Percentiles rank a stretch among this genome's conserved stretches.
Evolutionary conservation across 2,888 invertebrate genomes (phyloP).

Genomic region (Cerastis rubricosa): DNA sequence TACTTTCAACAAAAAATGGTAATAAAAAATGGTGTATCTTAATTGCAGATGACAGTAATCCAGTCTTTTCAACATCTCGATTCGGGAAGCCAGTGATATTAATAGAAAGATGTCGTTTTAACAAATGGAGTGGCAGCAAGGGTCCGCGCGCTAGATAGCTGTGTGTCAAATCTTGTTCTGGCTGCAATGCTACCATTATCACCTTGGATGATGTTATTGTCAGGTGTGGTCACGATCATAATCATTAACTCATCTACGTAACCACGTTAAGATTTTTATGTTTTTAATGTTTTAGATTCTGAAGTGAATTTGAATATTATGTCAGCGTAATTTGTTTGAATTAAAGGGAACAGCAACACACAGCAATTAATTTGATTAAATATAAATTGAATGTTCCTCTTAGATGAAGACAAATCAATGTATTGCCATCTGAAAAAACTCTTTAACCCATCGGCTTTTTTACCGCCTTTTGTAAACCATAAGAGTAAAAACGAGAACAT

Average conservation of each 20-base stretch:
- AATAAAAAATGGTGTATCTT: neutral
- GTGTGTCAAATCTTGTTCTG: too few relatives aligned
- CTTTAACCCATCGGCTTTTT: too few relatives aligned
- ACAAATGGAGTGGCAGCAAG: conserved; percentile 58
- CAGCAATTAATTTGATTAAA: too few relatives aligned
- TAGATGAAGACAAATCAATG: too few relatives aligned
- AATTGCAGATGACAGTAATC: neutral
- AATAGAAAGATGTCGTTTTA: conserved; percentile 67
- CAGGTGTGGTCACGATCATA: conserved; percentile 55
- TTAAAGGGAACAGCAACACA: too few relatives aligned
- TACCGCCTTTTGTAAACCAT: too few relatives aligned
- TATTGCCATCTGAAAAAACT: too few relatives aligned
- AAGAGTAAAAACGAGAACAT: too few relatives aligned
- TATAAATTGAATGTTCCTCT: too few relatives aligned
- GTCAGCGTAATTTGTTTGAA: too few relatives aligned
- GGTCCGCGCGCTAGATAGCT: conserved; percentile 52
- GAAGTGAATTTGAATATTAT: neutral
- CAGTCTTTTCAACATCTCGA: conserved; percentile 64
- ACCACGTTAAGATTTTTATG: neutral
- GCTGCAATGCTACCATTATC: conserved; percentile 55
- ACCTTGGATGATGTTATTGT: conserved; percentile 64
- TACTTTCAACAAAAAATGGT: neutral
- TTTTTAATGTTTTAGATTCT: neutral
- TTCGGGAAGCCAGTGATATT: conserved; percentile 72
- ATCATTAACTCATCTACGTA: conserved; percentile 36